Evolutionary conservation across 2,888 invertebrate species (phyloP), one percentile per base, ranked within the genome.

Genomic region (Nemurella pictetii): DNA sequence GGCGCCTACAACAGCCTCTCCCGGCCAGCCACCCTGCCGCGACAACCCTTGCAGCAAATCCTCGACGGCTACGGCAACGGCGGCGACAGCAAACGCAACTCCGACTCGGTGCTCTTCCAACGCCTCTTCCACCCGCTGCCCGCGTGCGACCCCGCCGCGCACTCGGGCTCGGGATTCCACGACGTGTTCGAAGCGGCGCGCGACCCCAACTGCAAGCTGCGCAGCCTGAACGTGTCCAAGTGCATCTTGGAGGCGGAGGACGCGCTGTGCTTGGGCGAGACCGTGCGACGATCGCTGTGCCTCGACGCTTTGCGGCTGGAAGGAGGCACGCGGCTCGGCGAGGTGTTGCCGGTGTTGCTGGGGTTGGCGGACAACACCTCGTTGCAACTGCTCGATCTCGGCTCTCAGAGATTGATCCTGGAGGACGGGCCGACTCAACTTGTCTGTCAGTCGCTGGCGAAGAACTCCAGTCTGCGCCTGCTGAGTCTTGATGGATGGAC

Each of bases 401-500:
- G 91, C 26, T 92, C 92, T 83, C 92, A 92, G 28, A 89, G 92
- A 85, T 89, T 93, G 74, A 91, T 91, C 30, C 89, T 93, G 85
- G 92, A 92, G 85, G 92, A 92, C 88, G 90, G 90, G 35, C 90
- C 90, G 77, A 91, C 92, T 15, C 90, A 91, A 86, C 88, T 91
- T 7, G 89, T 91, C 1, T 91, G 91, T 86, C 91, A 91, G 86
- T 90, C 91, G n/a, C 89, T 92, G 26, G 90, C 90, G 25, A 90
- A 91, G 86, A 91, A 91, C 87, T 88, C 88, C 1, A 91, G 91
- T 3, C 89, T 93, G 2, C 89, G 92, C 74, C 89, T 92, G 27
- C 90, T 93, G 82, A 92, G 91, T 87, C 89, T 93, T 86, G 92
- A 92, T 87, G 92, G 92, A 86, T 93, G 93, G 92, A 92, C 91